Evolutionary conservation across 2,888 invertebrate genomes (phyloP).

Genomic region (Morpho deidamia): DNA sequence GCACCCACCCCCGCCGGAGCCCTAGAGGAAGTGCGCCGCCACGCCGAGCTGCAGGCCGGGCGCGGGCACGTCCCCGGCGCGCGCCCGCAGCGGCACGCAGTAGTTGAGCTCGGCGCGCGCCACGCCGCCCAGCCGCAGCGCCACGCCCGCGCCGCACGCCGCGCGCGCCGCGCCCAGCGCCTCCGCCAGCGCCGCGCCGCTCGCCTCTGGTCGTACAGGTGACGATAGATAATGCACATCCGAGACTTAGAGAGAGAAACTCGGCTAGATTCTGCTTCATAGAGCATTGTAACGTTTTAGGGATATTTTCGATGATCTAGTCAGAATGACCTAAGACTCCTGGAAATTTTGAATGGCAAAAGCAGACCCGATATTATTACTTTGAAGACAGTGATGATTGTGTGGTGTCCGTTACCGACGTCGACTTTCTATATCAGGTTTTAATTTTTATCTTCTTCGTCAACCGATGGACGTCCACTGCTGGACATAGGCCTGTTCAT

Average conservation of each 20-base stretch:
- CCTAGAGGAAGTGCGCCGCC: slow-evolving; percentile 87
- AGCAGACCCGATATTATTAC: slow-evolving; percentile 92
- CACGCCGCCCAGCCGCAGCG: slow-evolving; percentile 86
- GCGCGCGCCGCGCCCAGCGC: slow-evolving; percentile 79
- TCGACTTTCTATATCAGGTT: slow-evolving; percentile 88
- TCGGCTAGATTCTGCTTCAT: no score
- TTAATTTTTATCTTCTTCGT: not conserved
- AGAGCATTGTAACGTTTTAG: slow-evolving; percentile 58
- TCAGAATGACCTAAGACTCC: slow-evolving; percentile 81
- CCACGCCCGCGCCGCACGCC: slow-evolving; percentile 90
- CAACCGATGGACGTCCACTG: no score
- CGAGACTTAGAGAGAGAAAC: no score
- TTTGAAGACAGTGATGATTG: slow-evolving; percentile 87
- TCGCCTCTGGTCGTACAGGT: no score
- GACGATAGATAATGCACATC: no score
- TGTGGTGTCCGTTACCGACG: slow-evolving; percentile 88
- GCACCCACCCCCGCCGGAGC: no score
- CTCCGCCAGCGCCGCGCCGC: slow-evolving; percentile 45
- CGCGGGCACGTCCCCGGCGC: slow-evolving; percentile 80
- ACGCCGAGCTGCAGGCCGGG: slow-evolving; percentile 91
- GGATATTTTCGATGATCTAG: slow-evolving; percentile 92
- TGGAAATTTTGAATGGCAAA: slow-evolving; percentile 94
- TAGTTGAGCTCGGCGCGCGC: slow-evolving; percentile 98
- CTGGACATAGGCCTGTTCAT: no score
- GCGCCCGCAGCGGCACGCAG: slow-evolving; percentile 85